phyloP scores from a whole-genome alignment of 2,113 vertebrate species.

The Saimiri boliviensis region DNA sequence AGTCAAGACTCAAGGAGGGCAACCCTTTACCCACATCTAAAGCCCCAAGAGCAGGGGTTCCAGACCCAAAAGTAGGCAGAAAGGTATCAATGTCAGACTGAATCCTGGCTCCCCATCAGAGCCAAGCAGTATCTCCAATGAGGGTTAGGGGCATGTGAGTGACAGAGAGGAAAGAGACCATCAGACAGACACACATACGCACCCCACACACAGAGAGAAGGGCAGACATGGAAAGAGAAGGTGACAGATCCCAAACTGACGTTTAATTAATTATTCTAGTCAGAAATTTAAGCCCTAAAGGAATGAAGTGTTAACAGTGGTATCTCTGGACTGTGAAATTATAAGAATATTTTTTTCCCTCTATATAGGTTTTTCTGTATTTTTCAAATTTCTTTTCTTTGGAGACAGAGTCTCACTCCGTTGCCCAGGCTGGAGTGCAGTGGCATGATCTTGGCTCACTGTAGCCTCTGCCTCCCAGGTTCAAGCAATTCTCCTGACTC shows the following conservation, averaged over 20 bases:
- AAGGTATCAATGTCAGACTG: background rate
- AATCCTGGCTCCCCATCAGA: background rate
- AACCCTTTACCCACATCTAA: slow-evolving; percentile 69
- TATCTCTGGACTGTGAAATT: background rate
- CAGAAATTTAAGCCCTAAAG: background rate
- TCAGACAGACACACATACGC: background rate
- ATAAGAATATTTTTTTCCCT: background rate
- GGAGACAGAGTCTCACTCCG: too few relatives aligned
- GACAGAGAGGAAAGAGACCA: background rate
- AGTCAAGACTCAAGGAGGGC: slow-evolving; percentile 68
- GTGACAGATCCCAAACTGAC: background rate
- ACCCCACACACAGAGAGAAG: background rate
- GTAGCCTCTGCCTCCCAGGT: too few relatives aligned
- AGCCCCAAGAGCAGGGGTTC: background rate
- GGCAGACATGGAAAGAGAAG: background rate
- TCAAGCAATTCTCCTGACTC: too few relatives aligned
- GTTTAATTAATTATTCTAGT: background rate
- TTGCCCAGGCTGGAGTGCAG: too few relatives aligned
- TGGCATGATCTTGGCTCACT: too few relatives aligned
- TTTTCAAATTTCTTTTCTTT: slow-evolving; percentile 4
- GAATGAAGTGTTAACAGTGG: background rate
- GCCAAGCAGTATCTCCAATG: background rate
- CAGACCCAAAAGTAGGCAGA: background rate
- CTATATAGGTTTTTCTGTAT: background rate
- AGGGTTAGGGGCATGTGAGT: background rate